These are phyloP conservation scores for Donacobius atricapilla DNA, from an alignment of 2,113 vertebrate species.

Conservation along the genomic window DNA sequence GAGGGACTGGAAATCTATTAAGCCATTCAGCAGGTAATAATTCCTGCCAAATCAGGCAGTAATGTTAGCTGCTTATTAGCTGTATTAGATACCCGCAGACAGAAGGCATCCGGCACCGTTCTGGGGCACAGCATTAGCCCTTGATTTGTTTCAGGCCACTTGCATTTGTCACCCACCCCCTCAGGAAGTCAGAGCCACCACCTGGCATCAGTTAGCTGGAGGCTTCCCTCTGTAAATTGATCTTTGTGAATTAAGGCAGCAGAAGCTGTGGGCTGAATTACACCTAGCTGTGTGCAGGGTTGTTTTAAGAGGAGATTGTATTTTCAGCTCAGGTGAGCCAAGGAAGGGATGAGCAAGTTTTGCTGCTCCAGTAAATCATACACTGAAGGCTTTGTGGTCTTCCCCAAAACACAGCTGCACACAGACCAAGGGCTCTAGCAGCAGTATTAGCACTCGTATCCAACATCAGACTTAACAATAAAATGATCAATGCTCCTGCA, in stretches of 20 bases:
- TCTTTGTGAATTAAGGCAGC: neutral
- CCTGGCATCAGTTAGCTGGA: neutral
- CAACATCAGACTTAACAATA: neutral
- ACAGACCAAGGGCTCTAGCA: fast-evolving
- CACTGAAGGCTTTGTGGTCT: neutral
- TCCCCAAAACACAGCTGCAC: neutral
- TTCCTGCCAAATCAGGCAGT: constrained; percentile 22
- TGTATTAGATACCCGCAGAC: neutral
- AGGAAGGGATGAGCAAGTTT: neutral
- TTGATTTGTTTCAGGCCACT: neutral
- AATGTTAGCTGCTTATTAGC: constrained; percentile 19
- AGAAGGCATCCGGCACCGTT: neutral
- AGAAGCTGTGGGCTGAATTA: neutral
- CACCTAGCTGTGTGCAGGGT: neutral
- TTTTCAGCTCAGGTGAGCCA: neutral
- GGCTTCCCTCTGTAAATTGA: neutral
- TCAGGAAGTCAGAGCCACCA: neutral
- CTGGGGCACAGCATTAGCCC: neutral
- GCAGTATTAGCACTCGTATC: neutral
- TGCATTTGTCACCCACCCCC: neutral
- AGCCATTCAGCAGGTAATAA: constrained; percentile 30
- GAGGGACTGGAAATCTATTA: neutral
- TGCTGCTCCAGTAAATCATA: neutral
- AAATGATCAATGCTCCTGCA: neutral
- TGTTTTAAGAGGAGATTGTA: neutral